A percentile compares a stretch with the other conserved stretches of the same genome.
Conservation (phyloP, 2,113 vertebrate genomes). For the Podilymbus podiceps region DNA sequence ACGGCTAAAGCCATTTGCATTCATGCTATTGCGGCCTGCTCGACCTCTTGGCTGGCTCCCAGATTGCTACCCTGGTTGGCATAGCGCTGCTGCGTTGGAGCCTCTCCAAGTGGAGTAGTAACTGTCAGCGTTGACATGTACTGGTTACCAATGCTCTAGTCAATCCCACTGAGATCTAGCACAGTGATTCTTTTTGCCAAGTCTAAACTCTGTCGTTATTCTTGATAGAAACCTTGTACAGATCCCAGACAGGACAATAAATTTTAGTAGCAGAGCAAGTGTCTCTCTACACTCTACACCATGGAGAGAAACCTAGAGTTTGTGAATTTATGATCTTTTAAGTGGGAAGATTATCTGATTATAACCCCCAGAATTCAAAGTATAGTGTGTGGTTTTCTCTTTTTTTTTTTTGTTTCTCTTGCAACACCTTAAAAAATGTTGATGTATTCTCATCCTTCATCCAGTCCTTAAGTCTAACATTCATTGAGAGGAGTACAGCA, state of each 20-base stretch:
- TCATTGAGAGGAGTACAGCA: not conserved
- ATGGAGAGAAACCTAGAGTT: not conserved
- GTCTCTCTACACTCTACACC: not conserved
- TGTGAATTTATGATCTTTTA: not conserved
- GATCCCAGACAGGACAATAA: not conserved
- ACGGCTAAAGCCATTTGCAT: not conserved
- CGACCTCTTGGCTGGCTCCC: not conserved
- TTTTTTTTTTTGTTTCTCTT: not conserved
- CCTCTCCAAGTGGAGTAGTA: not conserved
- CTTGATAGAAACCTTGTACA: not conserved
- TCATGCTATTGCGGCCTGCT: not conserved
- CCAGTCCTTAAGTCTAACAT: not conserved
- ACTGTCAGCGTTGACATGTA: not conserved
- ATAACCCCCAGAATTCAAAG: not conserved
- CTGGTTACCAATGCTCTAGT: not conserved
- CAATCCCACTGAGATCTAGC: not conserved
- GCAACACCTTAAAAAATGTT: fast-evolving
- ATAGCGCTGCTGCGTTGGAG: not conserved
- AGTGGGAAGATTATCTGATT: not conserved
- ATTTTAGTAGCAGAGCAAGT: not conserved
- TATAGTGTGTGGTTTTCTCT: not conserved
- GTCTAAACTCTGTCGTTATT: not conserved
- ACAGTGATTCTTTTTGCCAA: not conserved
- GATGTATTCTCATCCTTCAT: not conserved
- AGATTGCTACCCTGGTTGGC: not conserved